Base-by-base conservation (phyloP, 2,113 vertebrate genomes). In the Seriola quinqueradiata region DNA sequence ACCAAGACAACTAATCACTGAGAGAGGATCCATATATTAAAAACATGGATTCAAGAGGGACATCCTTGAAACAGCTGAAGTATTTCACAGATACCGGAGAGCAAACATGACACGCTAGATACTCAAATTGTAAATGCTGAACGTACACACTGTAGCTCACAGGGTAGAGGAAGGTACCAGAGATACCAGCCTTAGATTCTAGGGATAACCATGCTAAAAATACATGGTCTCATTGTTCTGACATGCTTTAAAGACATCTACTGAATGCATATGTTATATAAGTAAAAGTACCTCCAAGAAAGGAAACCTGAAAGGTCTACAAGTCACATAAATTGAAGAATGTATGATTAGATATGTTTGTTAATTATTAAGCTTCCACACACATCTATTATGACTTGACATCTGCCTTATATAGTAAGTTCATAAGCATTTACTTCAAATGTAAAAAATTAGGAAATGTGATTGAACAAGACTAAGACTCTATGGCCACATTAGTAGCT, bases 1-100 rank as follows among this genome's bases (percentile, higher is more conserved):
- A 59, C 28, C 60, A 65, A 36, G 71, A 75, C 19, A 70, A 48
- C 36, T 46, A 60, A 81, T 61, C 67, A 50, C 55, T 38, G 60
- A 59, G 44, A 28, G 21, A 28, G 36, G 17, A 65, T 6, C 40
- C 25, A 70, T 14, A 74, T 28, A 64, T 57, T n/a, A 70, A n/a
- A 72, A 66, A 32, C 36, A 55, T 40, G n/a, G 3, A 69, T 23
- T 55, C 11, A 34, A 19, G 14, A 69, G 54, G 52, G 57, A 68
- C 9, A n/a, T 71, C 40, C 28, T 32, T 44, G 48, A 72, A 34
- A 64, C 66, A 76, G 66, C 54, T 67, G 59, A 13, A 71, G 63
- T 48, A 52, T 52, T 28, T 54, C 21, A 60, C 11, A 75, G 23
- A 42, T 1, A 28, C 21, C 17, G 70, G 23, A 58, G 70, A 42